Evolutionary conservation across 2,797 vertebrate species (phyloP), one percentile per base, ranked within the genome.

Genomic region (Synanceia verrucosa): DNA sequence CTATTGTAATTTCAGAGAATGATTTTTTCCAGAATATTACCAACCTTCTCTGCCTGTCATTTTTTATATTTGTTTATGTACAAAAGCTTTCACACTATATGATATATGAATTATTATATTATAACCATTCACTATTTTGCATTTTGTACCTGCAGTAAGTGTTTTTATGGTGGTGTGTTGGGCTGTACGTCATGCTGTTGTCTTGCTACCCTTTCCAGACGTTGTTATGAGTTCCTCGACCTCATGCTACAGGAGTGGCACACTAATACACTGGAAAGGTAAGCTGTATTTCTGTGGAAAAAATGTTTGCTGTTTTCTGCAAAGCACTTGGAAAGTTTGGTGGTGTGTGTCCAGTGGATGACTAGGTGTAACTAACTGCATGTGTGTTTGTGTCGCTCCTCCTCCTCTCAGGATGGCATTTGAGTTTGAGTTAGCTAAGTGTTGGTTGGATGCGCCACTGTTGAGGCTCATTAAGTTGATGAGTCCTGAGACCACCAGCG

Each of bases 191-290:
- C 28, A 34, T n/a, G 41, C 11, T 37, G n/a, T 67, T 62, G 18
- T 13, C 43, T 85, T 64, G 7, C n/a, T 14, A 10, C 5, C 5
- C 16, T 39, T 18, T 84, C 70, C 86, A 99, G 98, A 79, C 97
- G 97, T 87, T 98, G 96, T 79, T 99, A 95, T 73, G 97, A 99
- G 88, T 99, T 99, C 93, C 91, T 99, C 87, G 96, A 99, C 83
- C 95, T 99, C 59, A 94, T 99, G 89, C 88, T 99, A 67, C 97
- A 96, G 77, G 98, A 99, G 83, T 99, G 98, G 98, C 97, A 96
- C 85, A 97, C 96, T 0, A 95, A 97, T 67, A 96, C 97, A 26
- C 89, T 99, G 88, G 98, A 99, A 90, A 96, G 97, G 98, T 99
- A 66, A 91, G 77, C 3, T 11, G 2, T n/a, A 3, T n/a, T 10